Evolutionary conservation across 2,113 vertebrate species (phyloP), one percentile per base, ranked within the genome.

Genomic region (Callionymus lyra): DNA sequence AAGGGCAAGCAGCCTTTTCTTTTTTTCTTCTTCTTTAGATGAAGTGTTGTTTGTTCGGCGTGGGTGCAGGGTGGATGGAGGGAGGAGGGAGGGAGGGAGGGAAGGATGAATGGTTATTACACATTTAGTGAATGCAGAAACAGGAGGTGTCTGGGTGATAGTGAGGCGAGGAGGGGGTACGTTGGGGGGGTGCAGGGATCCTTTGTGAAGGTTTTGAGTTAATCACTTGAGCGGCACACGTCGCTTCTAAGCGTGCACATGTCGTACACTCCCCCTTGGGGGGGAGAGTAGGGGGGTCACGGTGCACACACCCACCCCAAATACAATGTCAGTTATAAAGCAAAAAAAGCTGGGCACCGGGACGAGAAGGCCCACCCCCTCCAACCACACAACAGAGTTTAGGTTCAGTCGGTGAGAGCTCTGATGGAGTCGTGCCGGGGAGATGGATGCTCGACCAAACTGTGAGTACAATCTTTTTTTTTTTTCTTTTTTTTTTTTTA

Each of bases 151-250:
- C 31, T 44, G 56, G 57, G 69, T 56, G 63, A 70, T 56, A 68
- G 63, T 49, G 53, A 49, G 48, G 49, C 50, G 47, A 46, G 47
- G 31, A 27, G 47, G 53, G 53, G 37, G 15, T 13, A 41, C 9
- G n/a, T n/a, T n/a, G 39, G 3, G 0, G 33, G 36, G 53, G 52
- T 61, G 65, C 48, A 36, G 65, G 72, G 65, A 73, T 79, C 76
- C 69, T 75, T 83, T 83, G 78, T 83, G 64, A 71, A 36, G 61
- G 66, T 47, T 39, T 66, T 27, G 66, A 78, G 74, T 83, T 81
- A 83, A 83, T 83, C 81, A 79, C 78, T 78, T 81, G 68, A 79
- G 74, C 66, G 78, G 78, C 78, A 79, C 76, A 79, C 76, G 78
- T 67, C 76, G 32, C 53, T 70, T 76, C 69, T 72, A 67, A 72